These are phyloP conservation scores for Apocheima hispidaria DNA, from an alignment of 2,888 invertebrate species.

Conservation along the genomic window DNA sequence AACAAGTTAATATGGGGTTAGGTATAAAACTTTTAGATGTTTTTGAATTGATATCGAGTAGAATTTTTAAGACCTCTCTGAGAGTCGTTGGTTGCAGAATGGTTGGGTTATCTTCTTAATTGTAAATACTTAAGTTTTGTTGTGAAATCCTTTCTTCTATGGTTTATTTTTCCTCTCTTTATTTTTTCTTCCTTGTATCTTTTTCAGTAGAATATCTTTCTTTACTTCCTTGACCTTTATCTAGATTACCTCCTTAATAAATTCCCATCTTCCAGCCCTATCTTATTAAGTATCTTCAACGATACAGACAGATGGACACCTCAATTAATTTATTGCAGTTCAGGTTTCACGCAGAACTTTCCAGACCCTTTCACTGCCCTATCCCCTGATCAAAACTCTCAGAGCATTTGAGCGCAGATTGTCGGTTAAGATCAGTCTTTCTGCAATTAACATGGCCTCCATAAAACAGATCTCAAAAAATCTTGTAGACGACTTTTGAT, in stretches of 20 bases:
- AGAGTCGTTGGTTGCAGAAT: too few species aligned
- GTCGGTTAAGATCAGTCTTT: conserved; percentile 42
- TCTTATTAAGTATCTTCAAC: conserved; percentile 5
- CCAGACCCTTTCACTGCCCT: conserved; percentile 69
- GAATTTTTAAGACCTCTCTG: too few species aligned
- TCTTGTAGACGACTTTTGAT: conserved; percentile 1
- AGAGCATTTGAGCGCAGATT: conserved; percentile 42
- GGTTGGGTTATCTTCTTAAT: too few species aligned
- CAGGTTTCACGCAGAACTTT: conserved; percentile 57
- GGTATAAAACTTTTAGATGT: background rate
- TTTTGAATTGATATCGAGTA: background rate
- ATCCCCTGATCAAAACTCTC: conserved; percentile 50
- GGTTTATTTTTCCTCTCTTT: background rate
- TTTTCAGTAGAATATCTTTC: background rate
- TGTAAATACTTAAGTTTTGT: too few species aligned
- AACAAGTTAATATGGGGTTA: background rate
- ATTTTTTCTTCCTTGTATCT: background rate
- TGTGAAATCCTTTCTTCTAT: too few species aligned
- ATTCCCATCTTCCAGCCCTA: background rate
- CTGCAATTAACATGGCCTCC: conserved; percentile 28
- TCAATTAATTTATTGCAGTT: conserved; percentile 42
- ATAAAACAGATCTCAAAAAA: background rate
- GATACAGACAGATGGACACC: conserved; percentile 31
- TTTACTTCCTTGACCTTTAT: background rate
- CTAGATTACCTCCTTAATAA: background rate